Evolutionary conservation across 2,888 invertebrate species (phyloP), one percentile per base, ranked within the genome.

Genomic region (Siphlonurus alternatus): DNA sequence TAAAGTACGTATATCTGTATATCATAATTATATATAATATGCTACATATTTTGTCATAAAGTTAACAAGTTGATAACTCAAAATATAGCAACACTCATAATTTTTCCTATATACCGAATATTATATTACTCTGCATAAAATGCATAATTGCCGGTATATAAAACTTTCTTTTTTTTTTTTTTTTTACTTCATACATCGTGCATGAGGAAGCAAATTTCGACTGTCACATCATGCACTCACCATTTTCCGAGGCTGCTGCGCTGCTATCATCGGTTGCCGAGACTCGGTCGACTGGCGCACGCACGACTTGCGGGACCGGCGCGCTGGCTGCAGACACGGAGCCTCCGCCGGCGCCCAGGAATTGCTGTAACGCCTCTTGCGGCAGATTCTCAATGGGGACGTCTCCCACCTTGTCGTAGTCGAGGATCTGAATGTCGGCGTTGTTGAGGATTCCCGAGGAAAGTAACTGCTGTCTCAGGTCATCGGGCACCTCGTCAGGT

Each of bases 401-500:
- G 67, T 89, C 91, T 25, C 92, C 91, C 54, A 90, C 85, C 78
- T 92, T 91, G 71, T 92, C 91, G 70, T 92, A 92, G 76, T 92
- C 91, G 65, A 92, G 76, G 61, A 93, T 82, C 69, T 92, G 91
- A 66, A 93, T 92, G 70, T 92, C 89, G 59, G 92, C 92, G 71
- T 92, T 89, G 69, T 88, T 87, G 64, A 93, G 77, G 70, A 93
- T 92, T 53, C 93, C 93, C 0, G 92, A 92, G 61, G 88, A 86
- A 60, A 92, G 76, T 2, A 93, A 76, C 71, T 93, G 92, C 72
- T 89, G 83, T 54, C 91, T 81, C 60, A 93, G 79, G 70, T 93
- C 92, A 68, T 90, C 91, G 2, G 93, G 93, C 3, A 92, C 91
- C 78, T 93, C 92, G 70, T 90, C 91, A 15, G 93, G 93, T 59